Conservation (phyloP, 1,140 invertebrate species). For the Ceratoteleas bidentatus region DNA sequence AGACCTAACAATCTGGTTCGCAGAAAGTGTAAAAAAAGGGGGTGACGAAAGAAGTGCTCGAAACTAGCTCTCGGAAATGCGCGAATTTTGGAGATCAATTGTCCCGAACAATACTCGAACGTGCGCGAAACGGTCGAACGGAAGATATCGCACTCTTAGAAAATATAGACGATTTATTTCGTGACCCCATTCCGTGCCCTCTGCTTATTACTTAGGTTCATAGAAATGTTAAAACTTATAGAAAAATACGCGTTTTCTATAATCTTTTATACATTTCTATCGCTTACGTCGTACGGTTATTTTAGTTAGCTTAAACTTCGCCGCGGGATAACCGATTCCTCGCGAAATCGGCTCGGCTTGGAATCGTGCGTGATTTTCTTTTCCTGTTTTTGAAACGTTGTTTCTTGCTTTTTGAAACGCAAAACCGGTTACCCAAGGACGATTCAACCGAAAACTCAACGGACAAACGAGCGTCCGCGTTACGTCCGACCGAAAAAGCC, state of each 20-base stretch:
- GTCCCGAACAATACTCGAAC: too few relatives aligned
- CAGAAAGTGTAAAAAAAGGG: too few relatives aligned
- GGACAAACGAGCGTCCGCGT: too few relatives aligned
- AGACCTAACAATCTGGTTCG: too few relatives aligned
- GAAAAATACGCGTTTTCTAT: conserved; percentile 66
- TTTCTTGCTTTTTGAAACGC: neutral
- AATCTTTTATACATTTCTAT: conserved; percentile 68
- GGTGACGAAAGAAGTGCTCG: too few relatives aligned
- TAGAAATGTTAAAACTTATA: conserved; percentile 66
- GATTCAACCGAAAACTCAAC: too few relatives aligned
- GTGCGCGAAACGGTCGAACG: too few relatives aligned
- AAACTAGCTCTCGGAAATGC: too few relatives aligned
- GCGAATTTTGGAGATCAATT: too few relatives aligned
- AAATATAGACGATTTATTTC: conserved; percentile 28
- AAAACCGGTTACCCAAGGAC: neutral
- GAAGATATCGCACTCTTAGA: too few relatives aligned
- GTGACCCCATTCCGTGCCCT: conserved; percentile 51
- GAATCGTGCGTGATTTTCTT: neutral
- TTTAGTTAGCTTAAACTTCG: neutral
- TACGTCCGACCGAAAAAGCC: neutral
- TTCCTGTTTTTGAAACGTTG: neutral
- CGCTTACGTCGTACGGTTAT: conserved; percentile 51
- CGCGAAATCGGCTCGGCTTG: too few relatives aligned
- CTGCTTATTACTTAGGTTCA: conserved; percentile 55
- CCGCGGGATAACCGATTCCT: too few relatives aligned